Evolutionary conservation across 1,140 invertebrate genomes (phyloP).

Genomic region (Polypedilum pembai): DNA sequence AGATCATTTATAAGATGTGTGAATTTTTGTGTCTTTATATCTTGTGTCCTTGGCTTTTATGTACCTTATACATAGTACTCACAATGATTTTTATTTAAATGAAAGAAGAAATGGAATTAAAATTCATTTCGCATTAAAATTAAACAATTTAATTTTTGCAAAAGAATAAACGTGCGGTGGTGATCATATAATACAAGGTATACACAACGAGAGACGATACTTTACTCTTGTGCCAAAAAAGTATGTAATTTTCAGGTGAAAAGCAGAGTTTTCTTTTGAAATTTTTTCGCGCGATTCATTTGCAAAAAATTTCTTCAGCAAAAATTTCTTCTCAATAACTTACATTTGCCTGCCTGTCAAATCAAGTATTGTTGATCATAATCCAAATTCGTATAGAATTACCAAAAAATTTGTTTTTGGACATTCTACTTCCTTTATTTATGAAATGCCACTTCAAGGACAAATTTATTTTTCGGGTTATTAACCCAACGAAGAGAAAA

Average conservation of each 20-base stretch:
- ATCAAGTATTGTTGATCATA: background rate
- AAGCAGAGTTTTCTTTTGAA: too few relatives aligned
- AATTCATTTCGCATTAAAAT: background rate
- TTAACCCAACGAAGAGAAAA: background rate
- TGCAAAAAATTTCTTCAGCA: background rate
- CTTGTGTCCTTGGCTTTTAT: constrained; percentile 1
- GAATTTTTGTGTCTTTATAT: constrained; percentile 19
- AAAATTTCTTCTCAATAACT: background rate
- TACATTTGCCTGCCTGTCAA: background rate
- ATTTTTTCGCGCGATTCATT: too few relatives aligned
- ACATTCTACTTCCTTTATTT: background rate
- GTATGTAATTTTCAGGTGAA: too few relatives aligned
- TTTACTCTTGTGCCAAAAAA: too few relatives aligned
- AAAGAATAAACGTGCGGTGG: background rate
- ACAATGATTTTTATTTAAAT: constrained; percentile 7
- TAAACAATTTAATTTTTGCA: background rate
- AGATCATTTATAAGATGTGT: constrained; percentile 1
- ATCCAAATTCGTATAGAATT: background rate
- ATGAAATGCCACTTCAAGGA: constrained; percentile 8
- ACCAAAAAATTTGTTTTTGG: background rate
- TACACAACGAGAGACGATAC: too few relatives aligned
- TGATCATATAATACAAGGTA: background rate
- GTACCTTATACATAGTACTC: background rate
- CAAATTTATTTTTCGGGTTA: constrained; percentile 4
- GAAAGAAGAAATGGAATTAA: background rate